Evolutionary conservation across 2,113 vertebrate species (phyloP), one percentile per base, ranked within the genome.

Genomic region (Desmodus rotundus): DNA sequence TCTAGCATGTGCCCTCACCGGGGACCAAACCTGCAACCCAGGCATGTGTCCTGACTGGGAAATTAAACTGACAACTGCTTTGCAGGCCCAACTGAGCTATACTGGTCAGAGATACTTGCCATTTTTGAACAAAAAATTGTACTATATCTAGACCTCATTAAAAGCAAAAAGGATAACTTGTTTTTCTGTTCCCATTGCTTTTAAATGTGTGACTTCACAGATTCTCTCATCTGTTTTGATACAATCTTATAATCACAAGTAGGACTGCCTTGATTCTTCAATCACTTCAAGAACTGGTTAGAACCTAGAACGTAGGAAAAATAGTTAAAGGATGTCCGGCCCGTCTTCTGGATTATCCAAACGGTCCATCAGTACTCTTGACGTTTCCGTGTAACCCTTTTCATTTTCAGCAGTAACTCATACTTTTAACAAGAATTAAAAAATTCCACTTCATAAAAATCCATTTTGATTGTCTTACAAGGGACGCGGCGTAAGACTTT

Each of bases 251-350:
- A 14, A 65, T 87, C 63, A 97, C 93, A 70, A 98, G 98, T 98
- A 98, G 98, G 98, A 98, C 99, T 74, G 98, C 98, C 0, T 78
- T 98, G 89, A 98, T 98, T 36, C 98, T 99, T 76, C n/a, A 98
- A 96, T 83, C 98, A 99, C 89, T 96, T 99, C 63, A 97, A 98
- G 98, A 99, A 2, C 56, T 58, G 24, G 56, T 58, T 58, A 58
- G 10, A 98, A 99, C 67, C 98, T 98, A 24, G 98, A 98, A 95
- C 98, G 99, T 87, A 98, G 98, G 76, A 98, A 97, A 85, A 97
- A 98, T 99, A 36, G 98, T 98, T 61, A 98, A 98, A 93, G 98
- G 98, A 28, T 99, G 98, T 78, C 98, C 99, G 41, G 98, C 98
- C 5, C 98, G 98, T 3, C 97, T 99, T 92, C 96, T 99, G 87